phyloP scores from a whole-genome alignment of 2,113 vertebrate genomes.

The Ivindomyrus marchei region DNA sequence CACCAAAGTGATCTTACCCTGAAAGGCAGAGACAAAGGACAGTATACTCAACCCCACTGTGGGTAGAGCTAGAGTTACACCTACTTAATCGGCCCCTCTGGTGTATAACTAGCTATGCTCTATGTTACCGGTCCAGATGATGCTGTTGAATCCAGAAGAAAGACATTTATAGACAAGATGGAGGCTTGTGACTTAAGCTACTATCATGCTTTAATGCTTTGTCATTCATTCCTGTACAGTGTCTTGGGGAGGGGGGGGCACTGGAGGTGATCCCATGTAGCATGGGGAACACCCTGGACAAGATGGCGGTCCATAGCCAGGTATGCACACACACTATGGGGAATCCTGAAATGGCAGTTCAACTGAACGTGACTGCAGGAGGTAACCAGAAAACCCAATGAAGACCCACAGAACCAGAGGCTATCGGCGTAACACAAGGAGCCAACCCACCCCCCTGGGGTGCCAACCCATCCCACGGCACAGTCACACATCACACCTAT shows the following conservation, averaged over 20 bases:
- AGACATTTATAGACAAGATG: background rate
- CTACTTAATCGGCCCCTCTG: background rate
- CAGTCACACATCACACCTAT: too few relatives aligned
- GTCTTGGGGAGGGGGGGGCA: background rate
- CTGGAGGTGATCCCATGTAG: background rate
- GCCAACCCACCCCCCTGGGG: too few relatives aligned
- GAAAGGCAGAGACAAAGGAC: background rate
- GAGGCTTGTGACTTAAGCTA: background rate
- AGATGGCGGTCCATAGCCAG: background rate
- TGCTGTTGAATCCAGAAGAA: background rate
- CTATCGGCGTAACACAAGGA: too few relatives aligned
- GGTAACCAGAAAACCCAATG: too few relatives aligned
- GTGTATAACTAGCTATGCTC: background rate
- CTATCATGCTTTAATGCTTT: background rate
- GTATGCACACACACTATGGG: background rate
- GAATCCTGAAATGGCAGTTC: background rate
- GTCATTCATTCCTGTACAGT: background rate
- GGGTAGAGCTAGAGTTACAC: background rate
- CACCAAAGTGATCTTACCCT: constrained; percentile 72
- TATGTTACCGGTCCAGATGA: background rate
- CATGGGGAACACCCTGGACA: background rate
- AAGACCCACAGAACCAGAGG: too few relatives aligned
- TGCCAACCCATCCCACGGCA: too few relatives aligned
- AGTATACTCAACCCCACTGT: background rate
- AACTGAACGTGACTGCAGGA: background rate